Evolutionary conservation across 64 coral and sea anemone genomes (phyloP).

Genomic region (Porites lutea): DNA sequence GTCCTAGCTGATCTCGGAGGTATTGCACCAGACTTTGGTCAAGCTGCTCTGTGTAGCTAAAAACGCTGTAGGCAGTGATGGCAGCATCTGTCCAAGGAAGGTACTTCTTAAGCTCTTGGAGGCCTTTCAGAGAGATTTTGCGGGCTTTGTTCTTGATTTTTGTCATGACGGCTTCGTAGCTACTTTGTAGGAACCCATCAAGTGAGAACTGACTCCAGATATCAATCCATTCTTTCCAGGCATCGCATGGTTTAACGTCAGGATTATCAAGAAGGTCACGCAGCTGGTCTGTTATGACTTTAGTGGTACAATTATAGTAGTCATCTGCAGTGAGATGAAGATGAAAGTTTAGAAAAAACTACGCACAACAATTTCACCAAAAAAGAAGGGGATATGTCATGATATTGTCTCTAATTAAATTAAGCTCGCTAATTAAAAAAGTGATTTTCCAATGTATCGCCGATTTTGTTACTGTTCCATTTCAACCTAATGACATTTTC

Average conservation of each 20-base stretch:
- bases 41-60: slow-evolving; percentile 44
- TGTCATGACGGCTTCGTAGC: slow-evolving; percentile 19
- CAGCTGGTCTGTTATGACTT: slow-evolving; percentile 46
- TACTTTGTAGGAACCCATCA: slow-evolving; percentile 53
- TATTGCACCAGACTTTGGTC: slow-evolving; percentile 52
- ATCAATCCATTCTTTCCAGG: slow-evolving; percentile 53
- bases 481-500: too few species aligned
- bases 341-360: slow-evolving; percentile 4
- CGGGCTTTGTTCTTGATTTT: not conserved
- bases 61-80: slow-evolving; percentile 37
- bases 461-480: too few species aligned
- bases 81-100: slow-evolving; percentile 52
- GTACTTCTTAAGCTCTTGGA: slow-evolving; percentile 32
- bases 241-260: not conserved
- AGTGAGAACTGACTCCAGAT: slow-evolving; percentile 59
- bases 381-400: not conserved
- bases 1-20: slow-evolving; percentile 43
- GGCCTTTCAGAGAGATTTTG: not conserved
- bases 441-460: too few species aligned
- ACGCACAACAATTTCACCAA: not conserved
- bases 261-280: not conserved
- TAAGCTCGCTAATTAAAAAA: too few species aligned
- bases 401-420: too few species aligned
- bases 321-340: slow-evolving; percentile 42
- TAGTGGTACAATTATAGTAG: slow-evolving; percentile 26